These are phyloP conservation scores for Falco concolor DNA, from an alignment of 2,797 vertebrate genomes.

Conservation along the genomic window DNA sequence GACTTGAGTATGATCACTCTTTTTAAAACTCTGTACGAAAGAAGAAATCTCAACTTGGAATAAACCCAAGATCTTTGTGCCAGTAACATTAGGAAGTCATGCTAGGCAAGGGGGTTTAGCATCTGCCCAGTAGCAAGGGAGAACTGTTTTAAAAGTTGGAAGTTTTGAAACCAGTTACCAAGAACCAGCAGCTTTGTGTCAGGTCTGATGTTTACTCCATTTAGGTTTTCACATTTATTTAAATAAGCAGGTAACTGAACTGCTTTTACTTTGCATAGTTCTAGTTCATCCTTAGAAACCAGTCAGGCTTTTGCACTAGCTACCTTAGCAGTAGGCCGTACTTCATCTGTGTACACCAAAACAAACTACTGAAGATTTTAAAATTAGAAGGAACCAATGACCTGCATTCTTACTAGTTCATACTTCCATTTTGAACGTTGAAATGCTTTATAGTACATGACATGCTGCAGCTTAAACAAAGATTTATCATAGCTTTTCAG, in stretches of 20 bases:
- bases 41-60: not conserved
- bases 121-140: not conserved
- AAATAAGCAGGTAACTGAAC: not conserved
- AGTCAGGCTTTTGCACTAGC: not conserved
- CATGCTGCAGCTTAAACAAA: not conserved
- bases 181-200: not conserved
- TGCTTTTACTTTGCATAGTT: not conserved
- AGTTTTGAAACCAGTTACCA: not conserved
- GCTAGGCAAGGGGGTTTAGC: not conserved
- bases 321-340: not conserved
- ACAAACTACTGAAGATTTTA: not conserved
- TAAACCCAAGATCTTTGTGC: not conserved
- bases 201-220: not conserved
- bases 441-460: not conserved
- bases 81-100: not conserved
- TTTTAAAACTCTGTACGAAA: not conserved
- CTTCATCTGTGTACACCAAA: not conserved
- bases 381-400: not conserved
- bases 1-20: not conserved
- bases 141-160: not conserved
- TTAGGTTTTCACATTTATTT: not conserved
- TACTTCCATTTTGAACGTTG: not conserved
- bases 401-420: not conserved
- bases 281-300: not conserved
- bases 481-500: not conserved